Evolutionary conservation across 2,113 vertebrate genomes (phyloP).

Genomic region (Brachypteracias leptosomus): DNA sequence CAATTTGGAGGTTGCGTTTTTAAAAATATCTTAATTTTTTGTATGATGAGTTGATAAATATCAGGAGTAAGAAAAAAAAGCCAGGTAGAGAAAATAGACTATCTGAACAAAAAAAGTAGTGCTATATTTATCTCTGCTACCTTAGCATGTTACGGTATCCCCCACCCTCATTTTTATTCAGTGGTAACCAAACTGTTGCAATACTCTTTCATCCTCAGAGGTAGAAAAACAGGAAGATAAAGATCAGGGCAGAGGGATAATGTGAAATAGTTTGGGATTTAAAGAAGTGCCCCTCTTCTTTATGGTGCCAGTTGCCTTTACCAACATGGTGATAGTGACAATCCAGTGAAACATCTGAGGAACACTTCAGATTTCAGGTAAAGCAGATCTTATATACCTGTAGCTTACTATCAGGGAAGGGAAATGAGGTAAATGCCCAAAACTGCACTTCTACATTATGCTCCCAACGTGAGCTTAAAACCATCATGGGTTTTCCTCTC

Average conservation of each 20-base stretch:
- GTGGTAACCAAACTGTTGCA: background rate
- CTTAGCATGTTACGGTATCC: background rate
- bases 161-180: background rate
- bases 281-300: background rate
- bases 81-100: background rate
- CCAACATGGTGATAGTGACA: background rate
- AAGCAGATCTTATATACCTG: background rate
- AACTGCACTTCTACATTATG: background rate
- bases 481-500: background rate
- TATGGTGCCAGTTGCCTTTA: background rate
- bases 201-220: background rate
- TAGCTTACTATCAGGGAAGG: background rate
- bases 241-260: rapidly evolving
- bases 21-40: background rate
- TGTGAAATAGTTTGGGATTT: background rate
- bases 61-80: rapidly evolving
- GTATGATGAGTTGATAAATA: background rate
- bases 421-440: background rate
- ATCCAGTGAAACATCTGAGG: background rate
- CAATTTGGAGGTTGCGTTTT: rapidly evolving
- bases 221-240: background rate
- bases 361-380: background rate
- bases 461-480: background rate
- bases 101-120: background rate
- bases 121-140: background rate